Conservation (phyloP, 1,140 invertebrate genomes). For the Chymomyza costata region DNA sequence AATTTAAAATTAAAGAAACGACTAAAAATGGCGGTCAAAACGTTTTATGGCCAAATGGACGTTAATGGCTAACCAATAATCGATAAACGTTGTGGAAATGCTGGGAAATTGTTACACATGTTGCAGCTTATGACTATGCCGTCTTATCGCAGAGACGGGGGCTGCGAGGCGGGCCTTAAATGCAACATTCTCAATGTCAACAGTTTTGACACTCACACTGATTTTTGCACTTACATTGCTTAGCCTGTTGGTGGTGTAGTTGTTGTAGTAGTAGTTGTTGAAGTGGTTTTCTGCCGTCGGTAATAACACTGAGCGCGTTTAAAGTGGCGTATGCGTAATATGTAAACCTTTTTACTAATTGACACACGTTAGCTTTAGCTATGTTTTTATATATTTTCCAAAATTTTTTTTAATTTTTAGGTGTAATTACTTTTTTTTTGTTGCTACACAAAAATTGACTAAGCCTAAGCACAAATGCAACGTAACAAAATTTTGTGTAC, state of each 20-base stretch:
- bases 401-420: too few relatives aligned
- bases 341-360: constrained; percentile 41
- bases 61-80: too few relatives aligned
- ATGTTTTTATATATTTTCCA: not conserved
- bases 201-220: not conserved
- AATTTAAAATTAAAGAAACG: constrained; percentile 4
- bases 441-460: not conserved
- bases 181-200: constrained; percentile 28
- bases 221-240: constrained; percentile 60
- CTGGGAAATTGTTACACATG: constrained; percentile 57
- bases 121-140: too few relatives aligned
- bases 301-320: not conserved
- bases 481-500: too few relatives aligned
- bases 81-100: constrained; percentile 62
- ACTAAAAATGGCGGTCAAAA: not conserved
- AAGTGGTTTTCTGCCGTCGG: constrained; percentile 9
- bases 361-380: constrained; percentile 29
- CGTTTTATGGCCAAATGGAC: constrained; percentile 16
- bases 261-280: constrained; percentile 14
- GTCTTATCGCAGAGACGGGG: too few relatives aligned
- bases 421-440: too few relatives aligned
- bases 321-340: constrained; percentile 42
- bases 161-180: constrained; percentile 10
- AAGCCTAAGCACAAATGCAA: not conserved
- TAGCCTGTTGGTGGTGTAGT: constrained; percentile 5